These are phyloP conservation scores for Trilocha varians DNA, from an alignment of 2,888 invertebrate species.

Conservation along the genomic window DNA sequence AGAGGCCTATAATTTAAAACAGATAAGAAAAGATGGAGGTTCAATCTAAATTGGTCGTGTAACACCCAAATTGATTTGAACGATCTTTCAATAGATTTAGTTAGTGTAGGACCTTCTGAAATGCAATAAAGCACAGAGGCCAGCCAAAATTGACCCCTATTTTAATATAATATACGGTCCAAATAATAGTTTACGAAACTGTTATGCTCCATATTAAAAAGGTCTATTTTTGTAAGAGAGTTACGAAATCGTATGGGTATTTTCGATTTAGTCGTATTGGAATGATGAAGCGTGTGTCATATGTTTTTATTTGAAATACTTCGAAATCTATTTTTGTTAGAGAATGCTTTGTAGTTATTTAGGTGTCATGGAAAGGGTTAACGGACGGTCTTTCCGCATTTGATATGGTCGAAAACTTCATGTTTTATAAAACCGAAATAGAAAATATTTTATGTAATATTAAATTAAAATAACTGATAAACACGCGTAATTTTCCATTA, in stretches of 20 bases:
- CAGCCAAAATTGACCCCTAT: background rate
- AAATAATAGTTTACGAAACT: background rate
- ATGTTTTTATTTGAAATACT: constrained; percentile 1
- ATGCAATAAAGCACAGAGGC: background rate
- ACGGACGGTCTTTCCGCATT: background rate
- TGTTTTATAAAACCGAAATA: no score
- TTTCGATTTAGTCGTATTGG: background rate
- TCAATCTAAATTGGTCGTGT: constrained; percentile 12
- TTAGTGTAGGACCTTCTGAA: constrained; percentile 1
- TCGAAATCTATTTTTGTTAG: background rate
- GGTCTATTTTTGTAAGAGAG: background rate
- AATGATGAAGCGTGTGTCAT: background rate
- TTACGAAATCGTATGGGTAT: background rate
- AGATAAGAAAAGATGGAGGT: constrained; percentile 4
- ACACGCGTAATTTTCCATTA: no score
- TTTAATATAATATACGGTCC: background rate
- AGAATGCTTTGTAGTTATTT: background rate
- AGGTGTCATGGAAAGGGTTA: background rate
- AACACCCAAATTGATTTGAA: constrained; percentile 13
- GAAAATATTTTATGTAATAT: no score
- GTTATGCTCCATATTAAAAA: background rate
- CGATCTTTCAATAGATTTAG: background rate
- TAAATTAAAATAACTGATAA: no score
- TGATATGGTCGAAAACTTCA: no score
- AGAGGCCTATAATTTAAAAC: constrained; percentile 27